Percentiles rank a stretch among this genome's conserved stretches.
These are phyloP conservation scores for Leucosticte australis DNA, from an alignment of 2,113 vertebrate genomes.

Conservation along the genomic window DNA sequence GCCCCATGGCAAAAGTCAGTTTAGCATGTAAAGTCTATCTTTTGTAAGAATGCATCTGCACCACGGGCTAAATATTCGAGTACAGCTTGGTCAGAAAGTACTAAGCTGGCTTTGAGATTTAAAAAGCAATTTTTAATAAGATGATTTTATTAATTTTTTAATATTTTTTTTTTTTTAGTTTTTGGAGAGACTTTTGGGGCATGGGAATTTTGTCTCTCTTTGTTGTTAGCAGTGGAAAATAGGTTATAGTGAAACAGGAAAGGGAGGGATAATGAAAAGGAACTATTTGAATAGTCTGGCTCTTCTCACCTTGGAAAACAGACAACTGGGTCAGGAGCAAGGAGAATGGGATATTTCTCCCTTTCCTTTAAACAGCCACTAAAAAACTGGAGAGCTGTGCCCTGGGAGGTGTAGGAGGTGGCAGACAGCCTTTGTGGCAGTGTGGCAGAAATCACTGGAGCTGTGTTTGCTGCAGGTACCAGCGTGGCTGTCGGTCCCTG, in stretches of 20 bases:
- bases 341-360: neutral
- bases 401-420: neutral
- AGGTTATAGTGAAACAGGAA: conserved; percentile 13
- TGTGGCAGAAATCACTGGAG: neutral
- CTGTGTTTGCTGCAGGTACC: conserved; percentile 79
- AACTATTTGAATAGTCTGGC: conserved; percentile 45
- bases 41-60: conserved; percentile 25
- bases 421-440: neutral
- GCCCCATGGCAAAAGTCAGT: conserved; percentile 13
- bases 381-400: neutral
- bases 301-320: conserved; percentile 15
- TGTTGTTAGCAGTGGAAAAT: conserved; percentile 9
- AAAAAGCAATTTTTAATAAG: neutral
- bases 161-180: neutral
- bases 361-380: neutral
- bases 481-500: conserved; percentile 88
- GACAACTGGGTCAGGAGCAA: conserved; percentile 19
- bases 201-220: conserved; percentile 28
- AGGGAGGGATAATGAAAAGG: conserved; percentile 7
- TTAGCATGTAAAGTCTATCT: conserved; percentile 43
- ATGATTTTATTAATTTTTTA: neutral
- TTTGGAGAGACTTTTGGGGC: neutral
- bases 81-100: neutral
- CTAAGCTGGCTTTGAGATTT: neutral
- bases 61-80: conserved; percentile 9